A percentile compares a stretch with the other conserved stretches of the same genome.
Conservation (phyloP, 2,113 vertebrate species). For the Chaetops frenatus region DNA sequence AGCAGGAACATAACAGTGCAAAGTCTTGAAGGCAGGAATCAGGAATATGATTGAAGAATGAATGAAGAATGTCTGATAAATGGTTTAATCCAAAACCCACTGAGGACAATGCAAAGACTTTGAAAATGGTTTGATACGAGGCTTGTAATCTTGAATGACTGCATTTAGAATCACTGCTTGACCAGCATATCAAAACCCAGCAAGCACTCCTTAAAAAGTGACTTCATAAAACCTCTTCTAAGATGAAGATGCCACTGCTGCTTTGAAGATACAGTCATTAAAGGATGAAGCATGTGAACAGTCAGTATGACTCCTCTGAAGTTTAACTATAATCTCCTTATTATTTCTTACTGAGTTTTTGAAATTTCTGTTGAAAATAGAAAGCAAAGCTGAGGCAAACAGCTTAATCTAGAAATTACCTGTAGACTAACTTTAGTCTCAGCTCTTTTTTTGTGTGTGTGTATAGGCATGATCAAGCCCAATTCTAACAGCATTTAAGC, state of each 20-base stretch:
- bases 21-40: neutral
- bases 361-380: neutral
- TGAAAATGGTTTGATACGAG: neutral
- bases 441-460: neutral
- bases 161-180: neutral
- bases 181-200: neutral
- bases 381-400: neutral
- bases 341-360: neutral
- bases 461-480: fast-evolving
- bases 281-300: neutral
- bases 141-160: neutral
- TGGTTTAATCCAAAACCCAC: neutral
- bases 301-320: neutral
- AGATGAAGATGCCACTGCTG: neutral
- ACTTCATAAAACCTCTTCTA: neutral
- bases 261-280: constrained; percentile 53
- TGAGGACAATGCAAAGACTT: neutral
- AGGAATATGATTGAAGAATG: neutral
- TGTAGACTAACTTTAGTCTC: neutral
- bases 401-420: neutral
- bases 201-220: neutral
- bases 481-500: neutral
- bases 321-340: constrained; percentile 38
- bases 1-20: neutral
- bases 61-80: neutral